Evolutionary conservation across 37 sponge, comb jelly and placozoan genomes (phyloP), one percentile per base, ranked within the genome.

Genomic region (Halichondria panicea): DNA sequence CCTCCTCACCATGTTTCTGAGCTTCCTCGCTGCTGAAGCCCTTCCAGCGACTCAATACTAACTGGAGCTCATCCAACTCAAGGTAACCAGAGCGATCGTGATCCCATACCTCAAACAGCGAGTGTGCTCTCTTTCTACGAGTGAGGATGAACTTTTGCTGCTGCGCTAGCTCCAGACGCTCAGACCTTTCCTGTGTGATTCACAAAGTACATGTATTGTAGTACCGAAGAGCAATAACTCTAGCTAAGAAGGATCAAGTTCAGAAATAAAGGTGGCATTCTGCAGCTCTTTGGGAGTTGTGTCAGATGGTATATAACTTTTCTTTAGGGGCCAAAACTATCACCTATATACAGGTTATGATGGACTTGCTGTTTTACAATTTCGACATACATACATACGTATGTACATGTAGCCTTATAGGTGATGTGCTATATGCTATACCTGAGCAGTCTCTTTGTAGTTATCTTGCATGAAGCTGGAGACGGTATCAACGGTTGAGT

Each of bases 71-170:
- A 27, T 80, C 78, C 24, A 75, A 38, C 28, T 84, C 86, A 18
- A 95, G 68, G 66, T 66, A 79, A 9, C 96, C 92, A n/a, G 90
- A 85, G 25, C 69, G 72, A 43, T 92, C 75, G 37, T 27, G 79
- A 55, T 95, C 96, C 96, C 96, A 95, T 4, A 65, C 42, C 1
- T 81, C 76, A 78, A 89, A 95, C 56, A 95, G 81, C 22, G 66
- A 62, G 56, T 82, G 66, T 12, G 89, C 71, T 44, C 53, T 57
- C 27, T 46, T 32, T 1, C 63, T 28, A 18, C 75, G 58, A 22
- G 32, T 19, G 8, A 36, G 59, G 25, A 31, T 15, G n/a, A 53
- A 40, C 11, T 50, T 56, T 31, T 77, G 65, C 74, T 62, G 44
- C 43, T 61, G 59, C 1, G 71, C 46, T 56, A 55, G 52, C 56